Conservation (phyloP, 2,888 invertebrate species). For the Hemicrepidius hirtus region DNA sequence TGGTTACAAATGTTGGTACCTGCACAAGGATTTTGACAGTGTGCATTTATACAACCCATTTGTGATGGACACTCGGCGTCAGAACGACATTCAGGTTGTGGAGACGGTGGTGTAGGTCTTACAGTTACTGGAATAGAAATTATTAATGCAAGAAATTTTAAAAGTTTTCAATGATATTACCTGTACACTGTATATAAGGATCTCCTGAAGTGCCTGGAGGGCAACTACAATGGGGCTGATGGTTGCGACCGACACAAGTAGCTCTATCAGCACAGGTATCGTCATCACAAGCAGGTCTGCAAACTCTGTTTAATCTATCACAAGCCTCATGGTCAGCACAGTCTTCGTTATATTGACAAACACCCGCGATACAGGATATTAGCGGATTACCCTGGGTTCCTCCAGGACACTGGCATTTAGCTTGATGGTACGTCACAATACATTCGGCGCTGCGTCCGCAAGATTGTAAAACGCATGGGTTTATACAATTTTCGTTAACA, state of each 20-base stretch:
- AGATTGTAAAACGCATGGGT: constrained; percentile 81
- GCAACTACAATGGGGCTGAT: constrained; percentile 87
- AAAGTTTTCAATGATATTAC: constrained; percentile 59
- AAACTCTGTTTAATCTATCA: constrained; percentile 87
- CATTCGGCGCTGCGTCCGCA: constrained; percentile 90
- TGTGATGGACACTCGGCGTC: constrained; percentile 86
- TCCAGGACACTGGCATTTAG: constrained; percentile 87
- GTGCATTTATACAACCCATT: constrained; percentile 84
- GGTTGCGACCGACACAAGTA: constrained; percentile 82
- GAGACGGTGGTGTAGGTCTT: constrained; percentile 45
- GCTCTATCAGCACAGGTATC: constrained; percentile 87
- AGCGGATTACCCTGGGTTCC: constrained; percentile 91
- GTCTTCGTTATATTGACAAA: constrained; percentile 92
- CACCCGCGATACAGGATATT: constrained; percentile 86
- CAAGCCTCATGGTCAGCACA: constrained; percentile 90
- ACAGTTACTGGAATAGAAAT: background rate
- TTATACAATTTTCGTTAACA: constrained; percentile 85
- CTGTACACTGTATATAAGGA: constrained; percentile 82
- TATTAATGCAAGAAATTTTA: constrained; percentile 1
- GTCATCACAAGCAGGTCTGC: constrained; percentile 88
- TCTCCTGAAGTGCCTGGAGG: constrained; percentile 85
- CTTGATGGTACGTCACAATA: constrained; percentile 82
- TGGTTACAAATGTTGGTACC: constrained; percentile 82
- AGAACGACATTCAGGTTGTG: constrained; percentile 79
- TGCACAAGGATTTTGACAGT: constrained; percentile 86